Conservation (phyloP, 2,797 vertebrate genomes). For the Sebastes ruberrimus region DNA sequence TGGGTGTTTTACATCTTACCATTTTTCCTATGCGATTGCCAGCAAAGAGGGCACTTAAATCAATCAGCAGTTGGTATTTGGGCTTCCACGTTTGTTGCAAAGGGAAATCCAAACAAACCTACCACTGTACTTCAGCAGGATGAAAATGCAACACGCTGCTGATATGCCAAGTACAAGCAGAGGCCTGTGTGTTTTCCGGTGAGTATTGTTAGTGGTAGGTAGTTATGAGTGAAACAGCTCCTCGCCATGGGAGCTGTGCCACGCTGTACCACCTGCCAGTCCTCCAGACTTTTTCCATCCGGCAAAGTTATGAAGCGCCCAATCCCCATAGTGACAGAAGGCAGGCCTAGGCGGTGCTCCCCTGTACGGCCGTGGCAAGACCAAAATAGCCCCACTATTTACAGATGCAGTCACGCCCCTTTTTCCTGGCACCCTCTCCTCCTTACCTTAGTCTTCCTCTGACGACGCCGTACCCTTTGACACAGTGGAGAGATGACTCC, state of each 20-base stretch:
- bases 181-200: slow-evolving; percentile 66
- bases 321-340: slow-evolving; percentile 82
- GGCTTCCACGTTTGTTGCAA: neutral
- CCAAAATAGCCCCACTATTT: slow-evolving; percentile 82
- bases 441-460: slow-evolving; percentile 66
- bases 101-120: slow-evolving; percentile 4
- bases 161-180: slow-evolving; percentile 55
- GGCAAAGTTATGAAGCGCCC: slow-evolving; percentile 76
- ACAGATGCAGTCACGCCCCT: slow-evolving; percentile 77
- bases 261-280: slow-evolving; percentile 83
- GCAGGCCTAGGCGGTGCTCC: slow-evolving; percentile 78
- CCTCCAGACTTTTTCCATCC: slow-evolving; percentile 82
- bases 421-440: slow-evolving; percentile 76
- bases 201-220: slow-evolving; percentile 63
- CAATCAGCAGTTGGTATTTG: slow-evolving; percentile 2
- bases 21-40: neutral
- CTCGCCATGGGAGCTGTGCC: slow-evolving; percentile 73
- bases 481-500: slow-evolving; percentile 55
- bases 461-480: slow-evolving; percentile 53
- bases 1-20: neutral
- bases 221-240: slow-evolving; percentile 62
- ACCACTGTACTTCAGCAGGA: slow-evolving; percentile 2
- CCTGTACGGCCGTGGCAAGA: slow-evolving; percentile 48
- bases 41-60: neutral
- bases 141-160: slow-evolving; percentile 51